phyloP scores from a whole-genome alignment of 2,113 vertebrate genomes.

The Laticauda colubrina region DNA sequence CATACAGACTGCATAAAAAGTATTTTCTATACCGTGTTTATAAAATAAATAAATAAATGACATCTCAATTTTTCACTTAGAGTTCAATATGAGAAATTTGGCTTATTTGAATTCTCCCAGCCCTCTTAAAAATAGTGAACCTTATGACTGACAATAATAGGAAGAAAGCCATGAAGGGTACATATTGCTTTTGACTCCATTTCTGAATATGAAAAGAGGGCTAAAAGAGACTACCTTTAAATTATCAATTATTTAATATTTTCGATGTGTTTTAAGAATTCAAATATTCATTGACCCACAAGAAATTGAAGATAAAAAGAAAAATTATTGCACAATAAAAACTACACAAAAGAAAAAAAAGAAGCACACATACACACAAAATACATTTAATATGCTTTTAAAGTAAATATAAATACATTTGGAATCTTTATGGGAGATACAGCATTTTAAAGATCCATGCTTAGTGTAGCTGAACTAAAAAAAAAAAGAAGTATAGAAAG shows the following conservation, averaged over 20 bases:
- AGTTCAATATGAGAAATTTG: neutral
- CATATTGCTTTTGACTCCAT: neutral
- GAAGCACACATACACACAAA: neutral
- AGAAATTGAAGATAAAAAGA: neutral
- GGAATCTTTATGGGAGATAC: neutral
- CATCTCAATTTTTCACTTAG: neutral
- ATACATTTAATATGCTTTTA: neutral
- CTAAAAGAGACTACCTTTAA: neutral
- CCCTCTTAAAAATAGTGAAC: neutral
- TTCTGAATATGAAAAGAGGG: neutral
- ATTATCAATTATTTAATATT: neutral
- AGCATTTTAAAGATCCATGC: neutral
- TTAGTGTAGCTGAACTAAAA: neutral
- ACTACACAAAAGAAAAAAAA: neutral
- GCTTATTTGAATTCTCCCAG: neutral
- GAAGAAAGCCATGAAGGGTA: neutral
- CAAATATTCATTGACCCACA: neutral
- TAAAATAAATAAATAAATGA: neutral
- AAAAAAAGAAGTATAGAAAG: neutral
- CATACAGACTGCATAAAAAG: neutral
- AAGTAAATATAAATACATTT: neutral
- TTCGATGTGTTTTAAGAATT: neutral
- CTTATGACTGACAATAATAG: neutral
- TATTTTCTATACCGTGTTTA: neutral
- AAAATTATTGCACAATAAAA: neutral